A percentile compares a stretch with the other conserved stretches of the same genome.
Evolutionary conservation across 1,140 invertebrate species (phyloP).

Genomic region (Pantala flavescens): DNA sequence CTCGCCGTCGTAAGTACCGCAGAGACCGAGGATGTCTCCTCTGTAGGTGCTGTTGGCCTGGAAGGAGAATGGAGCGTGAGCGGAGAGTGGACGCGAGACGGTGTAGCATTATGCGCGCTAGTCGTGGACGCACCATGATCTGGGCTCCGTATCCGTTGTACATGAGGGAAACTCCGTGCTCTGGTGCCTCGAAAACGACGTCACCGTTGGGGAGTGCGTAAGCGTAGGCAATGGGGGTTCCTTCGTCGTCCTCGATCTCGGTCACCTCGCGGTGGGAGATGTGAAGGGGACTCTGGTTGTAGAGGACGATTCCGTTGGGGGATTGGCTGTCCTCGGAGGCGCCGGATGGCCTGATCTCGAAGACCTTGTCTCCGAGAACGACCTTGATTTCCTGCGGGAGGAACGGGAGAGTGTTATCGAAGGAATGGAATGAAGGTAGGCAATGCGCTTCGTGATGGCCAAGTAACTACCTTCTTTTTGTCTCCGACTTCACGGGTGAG

Average conservation of each 20-base stretch:
- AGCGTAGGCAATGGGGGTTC: constrained; percentile 36
- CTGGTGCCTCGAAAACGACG: constrained; percentile 37
- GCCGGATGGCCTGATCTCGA: constrained; percentile 27
- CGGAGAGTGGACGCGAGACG: not conserved
- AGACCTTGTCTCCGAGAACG: constrained; percentile 26
- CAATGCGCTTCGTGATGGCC: not conserved
- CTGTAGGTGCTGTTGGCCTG: constrained; percentile 35
- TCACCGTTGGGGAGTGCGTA: constrained; percentile 38
- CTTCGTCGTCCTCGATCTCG: constrained; percentile 26
- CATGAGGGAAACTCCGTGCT: constrained; percentile 37
- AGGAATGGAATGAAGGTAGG: not conserved
- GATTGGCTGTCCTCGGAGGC: not conserved
- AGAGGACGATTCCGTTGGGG: constrained; percentile 25
- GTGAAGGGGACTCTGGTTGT: constrained; percentile 31
- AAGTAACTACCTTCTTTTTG: constrained; percentile 26
- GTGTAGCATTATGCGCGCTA: not conserved
- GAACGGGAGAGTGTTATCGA: not conserved
- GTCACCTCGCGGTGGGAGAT: constrained; percentile 23
- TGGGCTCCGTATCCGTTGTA: constrained; percentile 44
- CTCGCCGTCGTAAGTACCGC: constrained; percentile 49
- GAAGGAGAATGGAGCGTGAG: not conserved
- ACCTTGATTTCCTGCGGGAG: constrained; percentile 33
- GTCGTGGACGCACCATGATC: constrained; percentile 28
- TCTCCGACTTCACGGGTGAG: constrained; percentile 31
- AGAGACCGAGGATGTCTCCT: constrained; percentile 46